phyloP scores from a whole-genome alignment of 2,797 vertebrate genomes.

The Clarias platycephalus region DNA sequence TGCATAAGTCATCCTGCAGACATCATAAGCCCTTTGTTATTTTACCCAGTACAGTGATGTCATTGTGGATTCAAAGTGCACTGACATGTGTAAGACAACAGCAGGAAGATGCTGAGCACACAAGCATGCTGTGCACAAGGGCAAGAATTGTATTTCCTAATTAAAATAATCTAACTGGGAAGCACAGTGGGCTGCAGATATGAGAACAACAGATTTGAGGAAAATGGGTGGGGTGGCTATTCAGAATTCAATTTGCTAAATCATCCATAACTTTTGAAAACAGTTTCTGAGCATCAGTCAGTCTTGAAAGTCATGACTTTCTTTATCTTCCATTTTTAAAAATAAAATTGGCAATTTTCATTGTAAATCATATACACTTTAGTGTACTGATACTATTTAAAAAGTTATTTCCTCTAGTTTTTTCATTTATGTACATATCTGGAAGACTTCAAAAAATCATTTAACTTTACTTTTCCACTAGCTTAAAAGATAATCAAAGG shows the following conservation, averaged over 20 bases:
- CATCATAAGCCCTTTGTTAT: slow-evolving; percentile 21
- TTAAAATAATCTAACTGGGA: slow-evolving; percentile 20
- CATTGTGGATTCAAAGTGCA: slow-evolving; percentile 3
- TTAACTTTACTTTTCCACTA: background rate
- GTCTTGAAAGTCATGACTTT: background rate
- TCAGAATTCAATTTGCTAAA: background rate
- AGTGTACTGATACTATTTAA: background rate
- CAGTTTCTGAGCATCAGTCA: background rate
- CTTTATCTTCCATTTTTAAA: background rate
- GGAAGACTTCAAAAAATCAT: background rate
- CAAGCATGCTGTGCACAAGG: slow-evolving; percentile 25
- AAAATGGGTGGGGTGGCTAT: background rate
- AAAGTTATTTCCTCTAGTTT: background rate
- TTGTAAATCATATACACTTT: background rate
- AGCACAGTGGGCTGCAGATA: background rate
- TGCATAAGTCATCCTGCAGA: slow-evolving; percentile 3
- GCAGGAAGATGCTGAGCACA: slow-evolving; percentile 9
- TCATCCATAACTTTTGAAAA: background rate
- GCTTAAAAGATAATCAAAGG: background rate
- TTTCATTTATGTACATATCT: background rate
- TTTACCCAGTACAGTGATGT: background rate
- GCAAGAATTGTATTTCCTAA: slow-evolving; percentile 26
- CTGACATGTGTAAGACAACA: slow-evolving; percentile 14
- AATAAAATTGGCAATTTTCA: background rate
- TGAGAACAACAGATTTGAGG: background rate